phyloP scores from a whole-genome alignment of 2,888 invertebrate species.

The Slavum lentiscoides region DNA sequence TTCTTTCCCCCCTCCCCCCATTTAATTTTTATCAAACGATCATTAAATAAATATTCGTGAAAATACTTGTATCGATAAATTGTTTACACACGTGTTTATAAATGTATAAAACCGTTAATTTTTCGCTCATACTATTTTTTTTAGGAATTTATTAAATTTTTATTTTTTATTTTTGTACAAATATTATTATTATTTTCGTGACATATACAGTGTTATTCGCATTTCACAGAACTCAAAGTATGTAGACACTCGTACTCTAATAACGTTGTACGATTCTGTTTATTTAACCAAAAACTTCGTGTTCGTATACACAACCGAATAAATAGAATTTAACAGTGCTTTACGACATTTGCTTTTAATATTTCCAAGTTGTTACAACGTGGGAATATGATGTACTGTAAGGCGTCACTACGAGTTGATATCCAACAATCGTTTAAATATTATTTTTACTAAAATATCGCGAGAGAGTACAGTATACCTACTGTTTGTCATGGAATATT shows the following conservation, averaged over 20 bases:
- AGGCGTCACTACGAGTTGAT: not conserved
- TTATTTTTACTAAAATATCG: slow-evolving; percentile 1
- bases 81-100: too few species aligned
- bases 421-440: not conserved
- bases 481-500: not conserved
- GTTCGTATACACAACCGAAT: not conserved
- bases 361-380: not conserved
- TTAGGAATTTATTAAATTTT: too few species aligned
- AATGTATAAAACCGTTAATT: too few species aligned
- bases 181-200: not conserved
- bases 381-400: not conserved
- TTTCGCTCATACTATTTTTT: too few species aligned
- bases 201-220: not conserved
- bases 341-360: not conserved
- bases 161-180: too few species aligned
- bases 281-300: slow-evolving; percentile 3
- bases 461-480: not conserved
- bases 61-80: too few species aligned
- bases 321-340: not conserved
- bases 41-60: too few species aligned
- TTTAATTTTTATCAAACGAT: too few species aligned
- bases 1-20: too few species aligned
- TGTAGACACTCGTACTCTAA: slow-evolving; percentile 15
- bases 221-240: not conserved
- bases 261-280: slow-evolving; percentile 17